Base-by-base conservation (phyloP, 1,140 invertebrate genomes). In the Plectrocnemia conspersa region DNA sequence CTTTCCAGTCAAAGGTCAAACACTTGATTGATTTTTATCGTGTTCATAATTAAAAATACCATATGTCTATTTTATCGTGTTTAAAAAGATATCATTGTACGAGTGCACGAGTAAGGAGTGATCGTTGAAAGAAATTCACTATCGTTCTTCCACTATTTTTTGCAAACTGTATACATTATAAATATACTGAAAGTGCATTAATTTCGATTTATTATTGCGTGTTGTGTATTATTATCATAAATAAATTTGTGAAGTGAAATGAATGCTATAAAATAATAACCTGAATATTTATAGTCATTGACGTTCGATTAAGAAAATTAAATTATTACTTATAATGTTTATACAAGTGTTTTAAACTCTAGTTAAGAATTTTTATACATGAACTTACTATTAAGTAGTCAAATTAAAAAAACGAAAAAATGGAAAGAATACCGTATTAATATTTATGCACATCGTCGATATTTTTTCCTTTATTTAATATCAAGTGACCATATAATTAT, bases 361-460 rank as follows among this genome's bases (percentile, higher is more conserved):
- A 32, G 18, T 23, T 54, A 45, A 54, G 52, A 44, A 54, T 54
- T 54, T 54, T 54, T 54, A 54, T 54, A 54, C 44, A 38, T 24
- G 44, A 54, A 42, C 38, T 21, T 44, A 54, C 19, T 4, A 27
- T 40, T 54, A 47, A 54, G 52, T 11, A 29, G 7, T 13, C 13
- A 29, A 29, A 29, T n/a, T n/a, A n/a, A n/a, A n/a, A n/a, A n/a
- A n/a, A n/a, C n/a, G n/a, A n/a, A n/a, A n/a, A n/a, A n/a, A n/a
- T n/a, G n/a, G n/a, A n/a, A n/a, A n/a, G n/a, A n/a, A n/a, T n/a
- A n/a, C n/a, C n/a, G n/a, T n/a, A n/a, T n/a, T n/a, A n/a, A n/a
- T n/a, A n/a, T n/a, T n/a, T n/a, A n/a, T n/a, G n/a, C n/a, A n/a
- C n/a, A n/a, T n/a, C n/a, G n/a, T n/a, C n/a, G n/a, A n/a, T n/a